These are phyloP conservation scores for Halcyon leucocephala DNA, from an alignment of 2,797 vertebrate genomes.

Conservation along the genomic window DNA sequence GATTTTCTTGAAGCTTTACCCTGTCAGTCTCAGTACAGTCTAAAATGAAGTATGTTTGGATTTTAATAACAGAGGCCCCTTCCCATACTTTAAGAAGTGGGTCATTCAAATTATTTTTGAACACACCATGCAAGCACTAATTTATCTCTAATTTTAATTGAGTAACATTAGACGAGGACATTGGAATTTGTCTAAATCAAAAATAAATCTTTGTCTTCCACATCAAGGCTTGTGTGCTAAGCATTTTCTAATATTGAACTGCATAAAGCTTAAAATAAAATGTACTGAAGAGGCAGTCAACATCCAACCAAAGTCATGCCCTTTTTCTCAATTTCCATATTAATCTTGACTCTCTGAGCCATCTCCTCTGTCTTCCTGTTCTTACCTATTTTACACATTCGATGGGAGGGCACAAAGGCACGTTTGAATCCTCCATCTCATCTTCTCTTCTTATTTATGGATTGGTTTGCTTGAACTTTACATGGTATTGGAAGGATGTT, in stretches of 20 bases:
- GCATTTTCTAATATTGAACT: neutral
- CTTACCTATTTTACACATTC: neutral
- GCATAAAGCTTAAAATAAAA: constrained; percentile 23
- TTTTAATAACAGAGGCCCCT: constrained; percentile 37
- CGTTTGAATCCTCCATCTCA: constrained; percentile 1
- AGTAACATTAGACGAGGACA: constrained; percentile 15
- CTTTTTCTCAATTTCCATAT: neutral
- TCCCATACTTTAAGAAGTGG: constrained; percentile 33
- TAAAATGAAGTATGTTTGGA: constrained; percentile 28
- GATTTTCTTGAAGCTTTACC: neutral
- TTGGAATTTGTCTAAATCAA: constrained; percentile 22
- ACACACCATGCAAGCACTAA: constrained; percentile 32
- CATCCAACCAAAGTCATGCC: neutral
- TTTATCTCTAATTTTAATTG: constrained; percentile 61
- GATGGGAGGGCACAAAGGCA: neutral
- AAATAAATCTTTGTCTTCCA: constrained; percentile 27
- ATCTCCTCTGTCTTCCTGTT: neutral
- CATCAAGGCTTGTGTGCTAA: neutral
- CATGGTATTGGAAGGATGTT: neutral
- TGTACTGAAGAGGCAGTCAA: neutral
- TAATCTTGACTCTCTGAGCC: neutral
- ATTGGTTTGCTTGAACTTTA: constrained; percentile 38
- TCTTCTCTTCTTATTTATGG: neutral
- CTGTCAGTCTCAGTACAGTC: neutral
- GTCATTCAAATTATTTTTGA: constrained; percentile 66